These are phyloP conservation scores for Leptinotarsa lineolata DNA, from an alignment of 1,140 invertebrate genomes.

Conservation along the genomic window DNA sequence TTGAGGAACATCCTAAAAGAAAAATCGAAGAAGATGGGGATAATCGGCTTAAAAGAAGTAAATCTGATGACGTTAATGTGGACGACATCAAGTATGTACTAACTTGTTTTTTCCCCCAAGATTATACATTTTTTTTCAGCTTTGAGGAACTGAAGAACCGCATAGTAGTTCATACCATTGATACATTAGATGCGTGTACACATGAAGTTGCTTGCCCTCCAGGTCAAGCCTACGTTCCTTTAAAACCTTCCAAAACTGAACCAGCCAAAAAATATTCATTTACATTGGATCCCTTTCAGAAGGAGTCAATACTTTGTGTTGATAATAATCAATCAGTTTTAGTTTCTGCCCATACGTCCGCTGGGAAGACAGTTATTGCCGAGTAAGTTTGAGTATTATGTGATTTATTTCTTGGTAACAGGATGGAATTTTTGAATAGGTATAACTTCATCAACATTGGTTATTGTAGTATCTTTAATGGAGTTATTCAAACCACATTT, in stretches of 20 bases:
- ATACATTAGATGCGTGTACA: conserved; percentile 86
- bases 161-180: conserved; percentile 84
- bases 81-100: conserved; percentile 50
- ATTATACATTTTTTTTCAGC: conserved; percentile 54
- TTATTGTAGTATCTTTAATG: no score
- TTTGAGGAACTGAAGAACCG: conserved; percentile 65
- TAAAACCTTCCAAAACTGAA: conserved; percentile 64
- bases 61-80: conserved; percentile 42
- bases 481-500: no score
- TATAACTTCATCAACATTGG: no score
- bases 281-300: conserved; percentile 96
- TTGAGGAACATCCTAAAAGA: conserved; percentile 27
- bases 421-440: background rate
- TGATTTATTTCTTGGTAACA: conserved; percentile 28
- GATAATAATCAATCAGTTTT: conserved; percentile 98
- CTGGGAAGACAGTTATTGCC: conserved; percentile 98
- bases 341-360: conserved; percentile 99
- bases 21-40: conserved; percentile 29
- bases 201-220: conserved; percentile 93
- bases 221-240: conserved; percentile 78
- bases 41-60: conserved; percentile 32
- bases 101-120: background rate
- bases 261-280: conserved; percentile 95
- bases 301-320: conserved; percentile 95
- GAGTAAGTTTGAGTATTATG: conserved; percentile 73